A percentile compares a stretch with the other conserved stretches of the same genome.
Evolutionary conservation across 2,797 vertebrate genomes (phyloP).

Genomic region (Macropodus opercularis): DNA sequence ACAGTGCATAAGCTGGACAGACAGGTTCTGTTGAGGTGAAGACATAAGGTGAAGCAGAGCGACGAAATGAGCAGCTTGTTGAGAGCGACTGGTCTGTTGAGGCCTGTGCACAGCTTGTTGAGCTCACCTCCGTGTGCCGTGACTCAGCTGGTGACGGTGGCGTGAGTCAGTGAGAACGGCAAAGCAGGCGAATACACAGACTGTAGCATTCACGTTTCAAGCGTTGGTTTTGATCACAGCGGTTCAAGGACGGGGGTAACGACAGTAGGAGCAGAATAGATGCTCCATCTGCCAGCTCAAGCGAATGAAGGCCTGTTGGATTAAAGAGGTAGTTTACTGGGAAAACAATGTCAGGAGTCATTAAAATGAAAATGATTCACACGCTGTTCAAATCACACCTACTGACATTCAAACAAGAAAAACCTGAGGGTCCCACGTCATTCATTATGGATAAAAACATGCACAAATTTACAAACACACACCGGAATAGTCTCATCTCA

Average conservation of each 20-base stretch:
- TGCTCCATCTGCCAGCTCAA: slow-evolving; percentile 24
- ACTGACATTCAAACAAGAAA: slow-evolving; percentile 52
- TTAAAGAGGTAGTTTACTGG: slow-evolving; percentile 17
- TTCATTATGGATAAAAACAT: slow-evolving; percentile 72
- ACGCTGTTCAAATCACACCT: slow-evolving; percentile 33
- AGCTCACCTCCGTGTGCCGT: slow-evolving; percentile 35
- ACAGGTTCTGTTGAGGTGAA: slow-evolving; percentile 36
- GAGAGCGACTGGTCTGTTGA: slow-evolving; percentile 37
- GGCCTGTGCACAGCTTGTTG: slow-evolving; percentile 44
- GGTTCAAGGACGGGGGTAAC: slow-evolving; percentile 15
- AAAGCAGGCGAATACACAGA: slow-evolving; percentile 30
- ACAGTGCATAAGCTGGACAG: background rate
- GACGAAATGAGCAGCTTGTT: slow-evolving; percentile 38
- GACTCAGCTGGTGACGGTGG: slow-evolving; percentile 60
- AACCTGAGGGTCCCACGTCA: slow-evolving; percentile 47
- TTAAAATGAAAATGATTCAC: slow-evolving; percentile 24
- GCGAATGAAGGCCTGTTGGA: slow-evolving; percentile 40
- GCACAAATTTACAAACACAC: slow-evolving; percentile 59
- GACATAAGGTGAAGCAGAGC: slow-evolving; percentile 29
- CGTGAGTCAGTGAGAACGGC: slow-evolving; percentile 56
- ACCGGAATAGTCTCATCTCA: slow-evolving; percentile 55
- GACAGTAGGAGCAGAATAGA: slow-evolving; percentile 22
- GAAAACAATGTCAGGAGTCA: slow-evolving; percentile 15
- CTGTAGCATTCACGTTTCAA: slow-evolving; percentile 31
- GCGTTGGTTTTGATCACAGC: slow-evolving; percentile 2